Evolutionary conservation across 92 coral and sea anemone genomes (phyloP).

Genomic region (Ricordea florida): DNA sequence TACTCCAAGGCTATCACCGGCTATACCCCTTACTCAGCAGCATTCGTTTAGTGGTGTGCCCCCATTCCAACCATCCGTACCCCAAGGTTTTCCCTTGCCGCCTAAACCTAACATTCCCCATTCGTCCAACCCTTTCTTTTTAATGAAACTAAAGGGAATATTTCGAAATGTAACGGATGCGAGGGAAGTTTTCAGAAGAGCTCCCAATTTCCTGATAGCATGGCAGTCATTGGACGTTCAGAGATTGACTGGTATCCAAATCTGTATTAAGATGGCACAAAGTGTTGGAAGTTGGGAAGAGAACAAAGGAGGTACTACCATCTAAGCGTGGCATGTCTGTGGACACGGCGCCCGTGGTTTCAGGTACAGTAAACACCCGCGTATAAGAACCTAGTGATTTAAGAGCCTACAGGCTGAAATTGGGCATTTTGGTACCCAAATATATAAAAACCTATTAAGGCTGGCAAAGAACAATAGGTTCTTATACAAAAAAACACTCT

Average conservation of each 20-base stretch:
- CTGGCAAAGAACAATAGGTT: no score
- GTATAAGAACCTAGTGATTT: no score
- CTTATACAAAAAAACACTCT: no score
- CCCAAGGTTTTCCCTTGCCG: slow-evolving; percentile 18
- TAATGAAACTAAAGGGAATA: slow-evolving; percentile 16
- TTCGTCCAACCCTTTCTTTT: slow-evolving; percentile 12
- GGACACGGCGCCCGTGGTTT: slow-evolving; percentile 16
- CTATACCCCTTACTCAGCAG: neutral
- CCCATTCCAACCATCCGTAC: neutral
- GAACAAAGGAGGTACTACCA: slow-evolving; percentile 47
- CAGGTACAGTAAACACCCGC: no score
- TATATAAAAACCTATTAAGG: no score
- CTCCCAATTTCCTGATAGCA: neutral
- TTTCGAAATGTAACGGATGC: slow-evolving; percentile 4
- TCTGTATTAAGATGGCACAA: neutral
- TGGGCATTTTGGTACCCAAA: no score
- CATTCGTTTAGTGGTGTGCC: neutral
- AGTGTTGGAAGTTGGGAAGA: slow-evolving; percentile 38
- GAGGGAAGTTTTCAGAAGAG: neutral
- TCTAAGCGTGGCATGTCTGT: slow-evolving; percentile 6
- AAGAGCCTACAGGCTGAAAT: no score
- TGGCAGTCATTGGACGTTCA: slow-evolving; percentile 25
- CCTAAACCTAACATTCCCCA: slow-evolving; percentile 31
- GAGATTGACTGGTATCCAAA: slow-evolving; percentile 30
- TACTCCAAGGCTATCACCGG: neutral